Evolutionary conservation across 1,140 invertebrate genomes (phyloP).

Genomic region (Cardiocondyla obscurior): DNA sequence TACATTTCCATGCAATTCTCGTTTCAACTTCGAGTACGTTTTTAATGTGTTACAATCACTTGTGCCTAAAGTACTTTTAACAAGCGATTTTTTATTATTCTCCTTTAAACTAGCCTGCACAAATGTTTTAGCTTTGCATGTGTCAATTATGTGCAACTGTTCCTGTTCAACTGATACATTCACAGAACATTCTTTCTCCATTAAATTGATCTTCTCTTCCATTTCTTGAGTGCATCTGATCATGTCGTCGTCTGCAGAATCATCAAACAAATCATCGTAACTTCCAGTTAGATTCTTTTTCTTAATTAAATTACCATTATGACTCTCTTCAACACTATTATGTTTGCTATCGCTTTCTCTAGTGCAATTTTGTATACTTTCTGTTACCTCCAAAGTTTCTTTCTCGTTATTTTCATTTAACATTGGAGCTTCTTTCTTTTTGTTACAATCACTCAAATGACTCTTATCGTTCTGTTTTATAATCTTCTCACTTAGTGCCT

Average conservation of each 20-base stretch:
- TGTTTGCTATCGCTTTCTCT: background rate
- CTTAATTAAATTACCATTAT: background rate
- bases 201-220: conserved; percentile 72
- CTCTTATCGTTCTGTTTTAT: conserved; percentile 39
- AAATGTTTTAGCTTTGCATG: background rate
- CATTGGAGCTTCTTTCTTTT: background rate
- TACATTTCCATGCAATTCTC: background rate
- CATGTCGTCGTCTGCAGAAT: conserved; percentile 77
- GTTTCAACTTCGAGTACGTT: conserved; percentile 56
- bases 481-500: conserved; percentile 68
- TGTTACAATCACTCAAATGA: background rate
- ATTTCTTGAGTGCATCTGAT: conserved; percentile 77
- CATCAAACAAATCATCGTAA: conserved; percentile 75
- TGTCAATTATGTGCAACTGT: background rate
- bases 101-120: background rate
- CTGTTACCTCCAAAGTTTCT: background rate
- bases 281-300: conserved; percentile 32
- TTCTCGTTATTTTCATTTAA: background rate
- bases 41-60: conserved; percentile 3
- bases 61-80: background rate
- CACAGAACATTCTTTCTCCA: background rate
- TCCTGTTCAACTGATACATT: background rate
- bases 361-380: background rate
- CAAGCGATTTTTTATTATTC: background rate
- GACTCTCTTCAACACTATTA: background rate